These are phyloP conservation scores for Antechinus stuartii DNA, from an alignment of 2,113 vertebrate species.

Conservation along the genomic window DNA sequence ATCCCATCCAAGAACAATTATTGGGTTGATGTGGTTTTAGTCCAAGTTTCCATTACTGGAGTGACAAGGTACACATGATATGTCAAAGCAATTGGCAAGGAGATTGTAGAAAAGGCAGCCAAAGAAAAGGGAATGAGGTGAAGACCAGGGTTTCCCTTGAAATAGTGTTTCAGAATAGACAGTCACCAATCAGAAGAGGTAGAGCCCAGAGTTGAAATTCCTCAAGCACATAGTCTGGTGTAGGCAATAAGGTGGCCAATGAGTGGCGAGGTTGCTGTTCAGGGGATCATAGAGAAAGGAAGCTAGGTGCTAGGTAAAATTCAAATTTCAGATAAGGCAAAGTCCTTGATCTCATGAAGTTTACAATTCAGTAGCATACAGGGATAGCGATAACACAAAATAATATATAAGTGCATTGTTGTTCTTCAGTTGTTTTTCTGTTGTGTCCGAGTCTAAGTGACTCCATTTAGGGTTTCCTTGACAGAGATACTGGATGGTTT, in stretches of 20 bases:
- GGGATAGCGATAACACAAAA: neutral
- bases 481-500: no score
- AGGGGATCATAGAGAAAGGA: neutral
- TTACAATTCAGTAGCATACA: neutral
- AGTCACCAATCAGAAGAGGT: neutral
- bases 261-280: neutral
- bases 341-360: neutral
- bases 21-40: neutral
- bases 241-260: neutral
- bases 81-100: neutral
- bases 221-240: neutral
- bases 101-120: neutral
- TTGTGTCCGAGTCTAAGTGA: no score
- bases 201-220: neutral
- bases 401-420: neutral
- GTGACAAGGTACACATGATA: neutral
- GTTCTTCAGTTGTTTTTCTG: no score
- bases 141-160: neutral
- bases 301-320: no score
- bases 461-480: no score
- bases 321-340: no score
- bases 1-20: no score
- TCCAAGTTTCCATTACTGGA: neutral
- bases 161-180: neutral
- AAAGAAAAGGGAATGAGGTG: neutral